Conservation (phyloP, 1,140 invertebrate genomes). For the Cotesia typhae region DNA sequence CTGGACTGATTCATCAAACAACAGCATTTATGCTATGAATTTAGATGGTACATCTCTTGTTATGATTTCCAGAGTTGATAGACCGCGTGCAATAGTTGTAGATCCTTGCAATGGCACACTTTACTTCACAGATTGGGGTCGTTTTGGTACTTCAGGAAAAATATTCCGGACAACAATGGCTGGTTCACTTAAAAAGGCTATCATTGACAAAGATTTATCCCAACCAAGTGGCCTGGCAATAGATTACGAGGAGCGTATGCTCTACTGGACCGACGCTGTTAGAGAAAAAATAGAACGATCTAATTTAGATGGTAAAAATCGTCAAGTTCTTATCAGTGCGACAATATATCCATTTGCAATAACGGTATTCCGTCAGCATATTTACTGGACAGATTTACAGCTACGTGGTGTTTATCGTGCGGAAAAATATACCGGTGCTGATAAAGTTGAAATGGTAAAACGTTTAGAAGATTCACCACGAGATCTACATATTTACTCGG, state of each 20-base stretch:
- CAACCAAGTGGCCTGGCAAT: constrained; percentile 96
- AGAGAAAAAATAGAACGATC: constrained; percentile 96
- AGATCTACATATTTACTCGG: constrained; percentile 90
- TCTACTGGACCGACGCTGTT: constrained; percentile 98
- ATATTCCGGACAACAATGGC: constrained; percentile 97
- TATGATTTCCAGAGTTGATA: constrained; percentile 91
- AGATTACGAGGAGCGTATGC: constrained; percentile 93
- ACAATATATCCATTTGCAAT: constrained; percentile 97
- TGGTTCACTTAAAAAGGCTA: constrained; percentile 88
- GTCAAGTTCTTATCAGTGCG: constrained; percentile 82
- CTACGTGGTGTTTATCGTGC: constrained; percentile 93
- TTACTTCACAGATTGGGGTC: constrained; percentile 94
- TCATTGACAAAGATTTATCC: constrained; percentile 90
- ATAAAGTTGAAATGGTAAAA: constrained; percentile 94
- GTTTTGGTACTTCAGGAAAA: constrained; percentile 90
- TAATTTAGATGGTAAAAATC: constrained; percentile 83
- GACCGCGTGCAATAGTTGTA: constrained; percentile 93
- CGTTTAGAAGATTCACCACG: constrained; percentile 88
- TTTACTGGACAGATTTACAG: constrained; percentile 98
- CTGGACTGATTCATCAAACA: constrained; percentile 95
- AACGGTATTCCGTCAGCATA: constrained; percentile 89
- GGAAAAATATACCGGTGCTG: constrained; percentile 95
- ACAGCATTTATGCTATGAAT: constrained; percentile 95
- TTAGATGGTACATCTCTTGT: constrained; percentile 87
- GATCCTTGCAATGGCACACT: constrained; percentile 95